Percentiles rank a stretch among this genome's conserved stretches.
Evolutionary conservation across 2,888 invertebrate genomes (phyloP).

Genomic region (Tenthredo distinguenda): DNA sequence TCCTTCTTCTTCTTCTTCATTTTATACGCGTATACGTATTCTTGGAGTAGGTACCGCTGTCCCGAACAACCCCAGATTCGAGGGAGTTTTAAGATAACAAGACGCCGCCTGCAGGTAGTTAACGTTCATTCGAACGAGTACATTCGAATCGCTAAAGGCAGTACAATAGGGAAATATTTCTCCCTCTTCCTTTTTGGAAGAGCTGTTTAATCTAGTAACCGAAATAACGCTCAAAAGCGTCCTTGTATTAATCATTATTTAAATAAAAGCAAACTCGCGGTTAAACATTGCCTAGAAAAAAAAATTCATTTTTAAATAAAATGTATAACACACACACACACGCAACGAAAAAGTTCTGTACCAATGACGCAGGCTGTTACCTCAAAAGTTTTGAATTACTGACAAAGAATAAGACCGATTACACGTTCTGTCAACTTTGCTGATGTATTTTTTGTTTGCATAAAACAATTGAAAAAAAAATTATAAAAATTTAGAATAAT

Average conservation of each 20-base stretch:
- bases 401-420: conserved; percentile 19
- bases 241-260: conserved; percentile 23
- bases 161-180: conserved; percentile 31
- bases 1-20: not conserved
- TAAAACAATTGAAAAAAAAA: not conserved
- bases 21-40: not conserved
- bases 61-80: not conserved
- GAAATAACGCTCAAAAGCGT: conserved; percentile 15
- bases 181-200: not conserved
- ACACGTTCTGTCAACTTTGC: not conserved
- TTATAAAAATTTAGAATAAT: not conserved
- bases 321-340: not conserved
- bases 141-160: conserved; percentile 31
- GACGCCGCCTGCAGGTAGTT: conserved; percentile 10
- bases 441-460: not conserved
- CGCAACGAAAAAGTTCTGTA: not conserved
- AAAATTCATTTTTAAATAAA: not conserved
- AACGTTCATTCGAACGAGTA: conserved; percentile 34
- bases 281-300: not conserved
- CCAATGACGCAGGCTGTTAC: conserved; percentile 9
- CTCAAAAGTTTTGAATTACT: not conserved
- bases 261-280: conserved; percentile 25
- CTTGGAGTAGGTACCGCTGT: not conserved
- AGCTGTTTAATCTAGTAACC: not conserved
- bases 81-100: conserved; percentile 20